These are phyloP conservation scores for Pseudorhiza aurosa DNA, from an alignment of 30 jellyfish, hydroid and myxozoan species.

Conservation along the genomic window DNA sequence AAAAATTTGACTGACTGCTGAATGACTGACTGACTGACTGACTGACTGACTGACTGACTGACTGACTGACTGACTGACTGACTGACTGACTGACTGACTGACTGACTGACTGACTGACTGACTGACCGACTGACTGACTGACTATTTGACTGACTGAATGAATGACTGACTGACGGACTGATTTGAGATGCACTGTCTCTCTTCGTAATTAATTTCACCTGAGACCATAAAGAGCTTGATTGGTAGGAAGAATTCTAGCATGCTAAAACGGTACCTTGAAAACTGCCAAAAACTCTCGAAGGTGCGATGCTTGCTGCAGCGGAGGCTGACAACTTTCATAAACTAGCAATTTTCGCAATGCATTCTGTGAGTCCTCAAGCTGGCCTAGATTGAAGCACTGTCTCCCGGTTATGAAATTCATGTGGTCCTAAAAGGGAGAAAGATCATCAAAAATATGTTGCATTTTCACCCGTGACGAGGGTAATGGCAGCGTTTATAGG, in stretches of 20 bases:
- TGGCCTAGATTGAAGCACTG: conserved; percentile 87
- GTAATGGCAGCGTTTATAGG: no score
- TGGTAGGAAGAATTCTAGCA: no score
- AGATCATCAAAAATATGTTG: neutral
- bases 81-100: conserved; percentile 7
- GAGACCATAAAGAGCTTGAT: no score
- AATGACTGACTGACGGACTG: conserved; percentile 12
- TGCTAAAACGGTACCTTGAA: conserved; percentile 54
- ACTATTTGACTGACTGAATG: conserved; percentile 3
- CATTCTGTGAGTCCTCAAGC: conserved; percentile 75
- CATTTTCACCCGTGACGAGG: no score
- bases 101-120: conserved; percentile 7
- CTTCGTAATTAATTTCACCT: no score
- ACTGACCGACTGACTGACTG: conserved; percentile 2
- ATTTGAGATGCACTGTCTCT: no score
- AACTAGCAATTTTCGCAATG: conserved; percentile 66
- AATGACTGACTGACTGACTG: no score
- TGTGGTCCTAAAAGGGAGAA: conserved; percentile 69
- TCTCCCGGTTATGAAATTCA: conserved; percentile 85
- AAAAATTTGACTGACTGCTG: no score
- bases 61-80: no score
- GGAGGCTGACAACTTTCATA: conserved; percentile 87
- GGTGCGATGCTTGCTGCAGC: conserved; percentile 87
- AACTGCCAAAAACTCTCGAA: conserved; percentile 84
- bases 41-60: no score